Percentiles rank a stretch among this genome's conserved stretches.
These are phyloP conservation scores for Tortrix viridana DNA, from an alignment of 2,888 invertebrate species.

Conservation along the genomic window DNA sequence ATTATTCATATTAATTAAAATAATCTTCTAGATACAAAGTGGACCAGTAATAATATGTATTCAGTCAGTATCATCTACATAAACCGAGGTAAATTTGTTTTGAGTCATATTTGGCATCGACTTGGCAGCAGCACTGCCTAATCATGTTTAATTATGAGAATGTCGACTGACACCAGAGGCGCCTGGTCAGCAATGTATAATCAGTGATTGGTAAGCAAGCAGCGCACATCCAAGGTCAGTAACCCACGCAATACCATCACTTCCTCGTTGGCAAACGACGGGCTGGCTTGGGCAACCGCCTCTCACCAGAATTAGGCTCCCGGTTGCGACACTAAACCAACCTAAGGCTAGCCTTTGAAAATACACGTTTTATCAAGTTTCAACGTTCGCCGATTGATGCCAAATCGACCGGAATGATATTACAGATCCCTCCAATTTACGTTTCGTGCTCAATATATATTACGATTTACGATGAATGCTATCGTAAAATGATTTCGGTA, in stretches of 20 bases:
- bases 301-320: conserved; percentile 77
- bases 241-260: conserved; percentile 69
- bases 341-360: conserved; percentile 38
- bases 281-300: conserved; percentile 69
- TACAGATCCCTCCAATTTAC: not conserved
- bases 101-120: conserved; percentile 22
- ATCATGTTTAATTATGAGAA: conserved; percentile 34
- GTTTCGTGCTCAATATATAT: conserved; percentile 3
- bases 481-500: conserved; percentile 6
- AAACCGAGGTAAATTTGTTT: conserved; percentile 16
- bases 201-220: conserved; percentile 63
- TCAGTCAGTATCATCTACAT: not conserved
- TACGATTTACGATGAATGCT: not conserved
- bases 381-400: conserved; percentile 6
- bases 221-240: conserved; percentile 70
- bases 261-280: conserved; percentile 73
- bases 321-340: conserved; percentile 61
- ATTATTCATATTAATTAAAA: too few species aligned
- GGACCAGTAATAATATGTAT: conserved; percentile 1
- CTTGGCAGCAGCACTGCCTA: conserved; percentile 30
- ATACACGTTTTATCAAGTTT: conserved; percentile 26
- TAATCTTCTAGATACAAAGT: conserved; percentile 2
- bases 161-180: conserved; percentile 25
- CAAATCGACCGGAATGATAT: not conserved
- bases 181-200: conserved; percentile 36